Percentiles rank a stretch among this genome's conserved stretches.
These are phyloP conservation scores for Agapostemon virescens DNA, from an alignment of 2,888 invertebrate species.

Conservation along the genomic window DNA sequence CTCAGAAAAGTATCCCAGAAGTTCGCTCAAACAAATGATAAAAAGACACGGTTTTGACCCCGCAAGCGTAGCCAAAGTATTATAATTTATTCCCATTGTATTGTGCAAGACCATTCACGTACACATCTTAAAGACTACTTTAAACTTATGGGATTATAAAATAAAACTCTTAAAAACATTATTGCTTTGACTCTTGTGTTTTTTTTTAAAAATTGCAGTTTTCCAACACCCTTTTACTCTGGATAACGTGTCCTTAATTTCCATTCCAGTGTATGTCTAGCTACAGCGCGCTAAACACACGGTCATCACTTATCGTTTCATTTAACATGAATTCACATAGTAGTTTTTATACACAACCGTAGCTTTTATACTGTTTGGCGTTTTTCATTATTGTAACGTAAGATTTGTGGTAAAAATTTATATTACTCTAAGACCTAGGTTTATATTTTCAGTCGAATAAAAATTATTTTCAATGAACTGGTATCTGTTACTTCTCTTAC, in stretches of 20 bases:
- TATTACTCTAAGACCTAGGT: slow-evolving; percentile 77
- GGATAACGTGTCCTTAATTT: slow-evolving; percentile 48
- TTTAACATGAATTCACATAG: slow-evolving; percentile 55
- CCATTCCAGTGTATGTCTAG: slow-evolving; percentile 38
- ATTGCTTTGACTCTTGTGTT: slow-evolving; percentile 64
- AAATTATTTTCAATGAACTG: slow-evolving; percentile 77
- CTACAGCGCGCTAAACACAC: slow-evolving; percentile 33
- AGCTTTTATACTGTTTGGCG: slow-evolving; percentile 70
- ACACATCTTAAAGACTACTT: slow-evolving; percentile 79
- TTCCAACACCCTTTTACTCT: slow-evolving; percentile 52
- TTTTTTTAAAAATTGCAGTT: slow-evolving; percentile 50
- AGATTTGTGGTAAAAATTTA: slow-evolving; percentile 73
- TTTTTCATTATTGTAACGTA: slow-evolving; percentile 73
- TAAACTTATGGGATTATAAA: slow-evolving; percentile 80
- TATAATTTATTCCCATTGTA: slow-evolving; percentile 81
- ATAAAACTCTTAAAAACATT: slow-evolving; percentile 75
- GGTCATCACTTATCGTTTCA: slow-evolving; percentile 49
- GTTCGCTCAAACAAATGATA: slow-evolving; percentile 65
- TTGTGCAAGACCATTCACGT: slow-evolving; percentile 79
- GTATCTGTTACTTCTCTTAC: slow-evolving; percentile 51
- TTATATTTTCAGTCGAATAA: slow-evolving; percentile 78
- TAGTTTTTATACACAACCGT: slow-evolving; percentile 62
- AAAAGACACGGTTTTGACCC: slow-evolving; percentile 74
- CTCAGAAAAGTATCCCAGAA: slow-evolving; percentile 60
- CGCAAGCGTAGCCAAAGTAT: slow-evolving; percentile 80